phyloP scores from a whole-genome alignment of 2,797 vertebrate genomes.

The Hydrocynus forskahlii region DNA sequence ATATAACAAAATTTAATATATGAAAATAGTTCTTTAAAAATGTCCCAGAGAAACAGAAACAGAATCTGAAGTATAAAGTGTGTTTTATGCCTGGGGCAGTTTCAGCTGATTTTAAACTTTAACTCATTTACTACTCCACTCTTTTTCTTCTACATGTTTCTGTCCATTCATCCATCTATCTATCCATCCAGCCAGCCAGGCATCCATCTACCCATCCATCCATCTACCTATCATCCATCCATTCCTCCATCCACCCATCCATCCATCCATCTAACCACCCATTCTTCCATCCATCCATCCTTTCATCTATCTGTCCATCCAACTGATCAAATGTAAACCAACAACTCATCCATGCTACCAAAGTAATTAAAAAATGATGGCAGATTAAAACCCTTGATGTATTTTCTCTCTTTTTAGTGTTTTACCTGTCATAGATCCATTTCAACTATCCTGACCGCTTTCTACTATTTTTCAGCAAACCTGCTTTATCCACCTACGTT shows the following conservation, averaged over 20 bases:
- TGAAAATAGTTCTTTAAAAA: not conserved
- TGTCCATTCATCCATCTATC: no score
- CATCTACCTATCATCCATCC: not conserved
- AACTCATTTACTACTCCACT: no score
- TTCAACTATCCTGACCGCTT: not conserved
- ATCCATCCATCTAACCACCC: conserved; percentile 8
- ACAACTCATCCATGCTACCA: not conserved
- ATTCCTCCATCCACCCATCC: no score
- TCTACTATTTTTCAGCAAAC: not conserved
- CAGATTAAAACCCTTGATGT: not conserved
- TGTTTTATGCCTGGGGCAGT: no score
- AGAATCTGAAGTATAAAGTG: not conserved
- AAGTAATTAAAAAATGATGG: not conserved
- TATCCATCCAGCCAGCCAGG: no score
- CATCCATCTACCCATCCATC: no score
- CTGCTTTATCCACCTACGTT: not conserved
- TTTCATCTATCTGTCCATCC: not conserved
- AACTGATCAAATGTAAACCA: not conserved
- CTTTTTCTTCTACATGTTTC: no score
- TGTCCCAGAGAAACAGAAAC: not conserved
- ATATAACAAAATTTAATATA: not conserved
- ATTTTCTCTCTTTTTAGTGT: not conserved
- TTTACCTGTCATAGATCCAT: not conserved
- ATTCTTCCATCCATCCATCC: no score
- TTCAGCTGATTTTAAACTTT: no score